Evolutionary conservation across 2,113 vertebrate species (phyloP), one percentile per base, ranked within the genome.

Genomic region (Lonchura striata): DNA sequence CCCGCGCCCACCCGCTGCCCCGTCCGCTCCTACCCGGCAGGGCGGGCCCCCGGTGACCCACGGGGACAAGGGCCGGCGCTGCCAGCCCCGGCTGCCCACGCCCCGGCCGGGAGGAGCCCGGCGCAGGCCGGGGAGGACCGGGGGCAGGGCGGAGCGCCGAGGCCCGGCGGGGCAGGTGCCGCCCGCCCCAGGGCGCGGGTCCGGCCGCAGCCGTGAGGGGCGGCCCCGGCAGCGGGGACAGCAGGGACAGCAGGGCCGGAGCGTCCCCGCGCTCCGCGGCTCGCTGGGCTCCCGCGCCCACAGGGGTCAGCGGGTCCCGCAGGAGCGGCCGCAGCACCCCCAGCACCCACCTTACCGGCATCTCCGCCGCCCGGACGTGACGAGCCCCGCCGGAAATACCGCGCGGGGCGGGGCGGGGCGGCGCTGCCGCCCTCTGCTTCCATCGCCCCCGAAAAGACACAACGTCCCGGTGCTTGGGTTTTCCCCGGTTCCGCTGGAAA

Each of bases 341-440:
- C 74, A 75, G 16, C 35, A 15, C 64, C 68, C n/a, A 53, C 79
- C 96, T 96, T 97, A 97, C 96, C 96, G 96, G 95, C 95, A 97
- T 97, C 95, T 96, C 95, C 82, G 46, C 86, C 81, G 39, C 90
- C 88, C 95, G 96, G 96, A 96, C 49, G 49, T 96, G 96, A 97
- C 95, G 90, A 3, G 1, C 13, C 24, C 4, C 4, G 71, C 64
- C 94, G 95, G 95, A 96, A 96, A 66, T 49, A 20, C 76, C 59
- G 30, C 52, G 5, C 3, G 28, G 46, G 75, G 31, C 65, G 33
- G 63, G 25, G 16, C 37, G 35, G 54, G 44, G 84, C 75, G 28
- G 15, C 10, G 25, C 37, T 69, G 71, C 83, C 53, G 56, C 12
- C 57, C 13, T 16, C 47, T 12, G 22, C 49, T 8, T 4, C 17